A percentile compares a stretch with the other conserved stretches of the same genome.
Evolutionary conservation across 2,888 invertebrate species (phyloP).

Genomic region (Lasioglossum villosulum): DNA sequence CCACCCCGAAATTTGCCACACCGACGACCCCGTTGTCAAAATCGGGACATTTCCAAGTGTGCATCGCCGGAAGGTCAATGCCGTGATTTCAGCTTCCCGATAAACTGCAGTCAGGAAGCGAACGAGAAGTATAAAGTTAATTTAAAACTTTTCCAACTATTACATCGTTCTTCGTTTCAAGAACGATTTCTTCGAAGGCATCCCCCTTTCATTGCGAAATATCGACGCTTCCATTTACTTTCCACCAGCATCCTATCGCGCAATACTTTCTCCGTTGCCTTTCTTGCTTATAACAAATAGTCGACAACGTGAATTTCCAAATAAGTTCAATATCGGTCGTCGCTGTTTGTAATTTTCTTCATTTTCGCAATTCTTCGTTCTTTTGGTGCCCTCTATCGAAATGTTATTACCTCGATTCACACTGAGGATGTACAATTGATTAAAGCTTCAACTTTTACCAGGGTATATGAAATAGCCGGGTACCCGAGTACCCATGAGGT

Average conservation of each 20-base stretch:
- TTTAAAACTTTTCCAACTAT: background rate
- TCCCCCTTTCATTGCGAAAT: background rate
- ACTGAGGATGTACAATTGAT: too few relatives aligned
- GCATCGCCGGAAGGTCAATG: conserved; percentile 6
- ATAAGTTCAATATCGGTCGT: background rate
- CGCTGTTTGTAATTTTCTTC: too few relatives aligned
- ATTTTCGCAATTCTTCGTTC: too few relatives aligned
- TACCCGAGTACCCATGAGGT: too few relatives aligned
- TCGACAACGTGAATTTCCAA: background rate
- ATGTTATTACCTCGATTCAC: too few relatives aligned
- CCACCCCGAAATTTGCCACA: conserved; percentile 65
- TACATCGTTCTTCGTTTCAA: background rate
- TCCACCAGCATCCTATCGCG: background rate
- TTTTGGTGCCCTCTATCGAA: too few relatives aligned
- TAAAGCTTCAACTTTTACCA: too few relatives aligned
- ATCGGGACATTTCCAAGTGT: conserved; percentile 41
- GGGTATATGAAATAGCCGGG: too few relatives aligned
- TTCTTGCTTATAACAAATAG: background rate
- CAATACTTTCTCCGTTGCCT: background rate
- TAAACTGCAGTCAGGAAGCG: background rate
- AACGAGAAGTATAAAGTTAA: background rate
- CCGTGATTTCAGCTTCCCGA: conserved; percentile 1
- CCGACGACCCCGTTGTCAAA: conserved; percentile 61
- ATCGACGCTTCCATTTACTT: background rate
- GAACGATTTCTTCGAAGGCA: background rate